Evolutionary conservation across 2,797 vertebrate species (phyloP), one percentile per base, ranked within the genome.

Genomic region (Astyanax mexicanus): DNA sequence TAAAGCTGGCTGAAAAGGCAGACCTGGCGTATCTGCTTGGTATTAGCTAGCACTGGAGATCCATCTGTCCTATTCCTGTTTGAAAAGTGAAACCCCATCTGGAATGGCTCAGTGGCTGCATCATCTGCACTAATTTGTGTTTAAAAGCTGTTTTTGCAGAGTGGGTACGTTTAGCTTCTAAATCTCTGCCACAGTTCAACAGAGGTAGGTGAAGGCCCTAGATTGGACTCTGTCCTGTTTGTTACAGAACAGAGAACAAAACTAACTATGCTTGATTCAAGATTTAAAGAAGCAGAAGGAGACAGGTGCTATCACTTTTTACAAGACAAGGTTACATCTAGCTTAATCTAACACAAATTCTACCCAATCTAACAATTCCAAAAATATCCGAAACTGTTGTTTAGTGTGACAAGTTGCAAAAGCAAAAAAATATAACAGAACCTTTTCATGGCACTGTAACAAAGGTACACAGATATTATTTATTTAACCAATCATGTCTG

Each of bases 1-100:
- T 69, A n/a, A 62, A 65, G 72, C 69, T 19, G 58, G 58, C 42
- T 79, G 54, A 49, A 37, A 73, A 60, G 62, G 60, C 66, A 61
- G 6, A 72, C 21, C 6, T 58, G 29, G 38, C 68, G 45, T n/a
- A 44, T 3, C 32, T 74, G 23, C 23, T 40, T 47, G 19, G 15
- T n/a, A 17, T 32, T 7, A 27, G 25, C 66, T 10, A 62, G 35
- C 23, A 4, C 35, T 21, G 4, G 4, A 62, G 55, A 7, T 54
- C 42, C 35, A 40, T 74, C 44, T 11, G 9, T 38, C 69, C 49
- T 11, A 21, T 45, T 67, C 42, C 21, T 38, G 44, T 25, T 40
- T 12, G 38, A 23, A 75, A 27, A 66, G 57, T 32, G 21, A 62
- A 32, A 66, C 35, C 15, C 6, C 7, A 45, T 55, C 25, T 67